Evolutionary conservation across 2,888 invertebrate genomes (phyloP).

Genomic region (Cantharis lateralis): DNA sequence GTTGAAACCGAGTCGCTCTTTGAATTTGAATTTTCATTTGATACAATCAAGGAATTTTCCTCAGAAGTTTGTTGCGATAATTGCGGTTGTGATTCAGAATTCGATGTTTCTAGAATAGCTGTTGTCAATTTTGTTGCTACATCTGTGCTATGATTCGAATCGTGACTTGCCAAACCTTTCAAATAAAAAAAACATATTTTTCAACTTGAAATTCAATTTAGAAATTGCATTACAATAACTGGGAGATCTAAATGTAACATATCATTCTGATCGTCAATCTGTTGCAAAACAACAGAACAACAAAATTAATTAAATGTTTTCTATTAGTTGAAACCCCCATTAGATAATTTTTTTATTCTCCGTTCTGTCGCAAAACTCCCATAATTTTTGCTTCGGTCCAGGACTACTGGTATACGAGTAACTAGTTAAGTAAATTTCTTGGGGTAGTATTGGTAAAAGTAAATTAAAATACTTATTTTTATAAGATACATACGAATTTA

Average conservation of each 20-base stretch:
- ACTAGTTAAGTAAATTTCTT: no score
- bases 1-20: background rate
- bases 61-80: slow-evolving; percentile 67
- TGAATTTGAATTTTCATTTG: slow-evolving; percentile 43
- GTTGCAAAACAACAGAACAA: no score
- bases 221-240: background rate
- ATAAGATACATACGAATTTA: no score
- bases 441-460: no score
- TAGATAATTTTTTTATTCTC: no score
- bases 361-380: no score
- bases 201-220: background rate
- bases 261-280: no score
- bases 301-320: no score
- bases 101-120: slow-evolving; percentile 37
- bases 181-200: slow-evolving; percentile 3
- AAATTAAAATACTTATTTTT: no score
- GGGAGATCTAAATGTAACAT: background rate
- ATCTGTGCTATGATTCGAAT: slow-evolving; percentile 51
- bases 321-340: no score
- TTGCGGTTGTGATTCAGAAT: slow-evolving; percentile 54
- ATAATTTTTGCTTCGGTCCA: no score
- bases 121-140: slow-evolving; percentile 6
- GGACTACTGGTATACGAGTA: no score
- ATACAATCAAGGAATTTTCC: slow-evolving; percentile 59
- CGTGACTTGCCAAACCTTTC: slow-evolving; percentile 59